Evolutionary conservation across 2,113 vertebrate genomes (phyloP), one percentile per base, ranked within the genome.

Genomic region (Labeo rohita): DNA sequence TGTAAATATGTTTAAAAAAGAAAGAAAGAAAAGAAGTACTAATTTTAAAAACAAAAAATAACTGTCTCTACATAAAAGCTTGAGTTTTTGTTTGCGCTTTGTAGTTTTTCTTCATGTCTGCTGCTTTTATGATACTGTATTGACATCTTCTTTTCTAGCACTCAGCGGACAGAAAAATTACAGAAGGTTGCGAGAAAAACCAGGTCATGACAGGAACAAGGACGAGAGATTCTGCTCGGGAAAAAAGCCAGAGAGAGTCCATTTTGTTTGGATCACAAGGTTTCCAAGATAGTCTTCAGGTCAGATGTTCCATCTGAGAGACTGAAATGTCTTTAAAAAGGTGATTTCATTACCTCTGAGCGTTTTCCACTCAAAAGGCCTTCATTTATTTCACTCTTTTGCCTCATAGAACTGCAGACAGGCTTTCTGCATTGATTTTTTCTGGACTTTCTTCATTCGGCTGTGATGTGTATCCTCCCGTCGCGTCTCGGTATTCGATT

Each of bases 181-280:
- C 59, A 87, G 85, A 80, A 66, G 49, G 68, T 28, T 84, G 36
- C 8, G 61, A 83, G 80, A 47, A 68, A 91, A 92, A 90, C 23
- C 89, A 92, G 91, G 92, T 90, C 91, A 92, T 39, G 1, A 80
- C 87, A 78, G 83, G 82, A 91, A 89, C 90, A 92, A 92, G 90
- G 87, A 88, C 89, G 88, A 85, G 80, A 43, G 83, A 79, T 87
- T 88, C 16, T 54, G 68, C 86, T 80, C 36, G 18, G 36, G 36
- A 16, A 45, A 45, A 72, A 21, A 45, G 68, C 8, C 39, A 39
- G 16, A 68, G 66, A 4, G 34, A 39, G 12, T 66, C 63, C 28
- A 10, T 13, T 66, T 66, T 16, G 65, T 2, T 36, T 7, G 13
- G 66, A 61, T 73, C 36, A 66, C 77, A 43, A 54, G 52, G 61